Percentiles rank a stretch among this genome's conserved stretches.
These are phyloP conservation scores for Drosophila repletoides DNA, from an alignment of 1,140 invertebrate species.

Conservation along the genomic window DNA sequence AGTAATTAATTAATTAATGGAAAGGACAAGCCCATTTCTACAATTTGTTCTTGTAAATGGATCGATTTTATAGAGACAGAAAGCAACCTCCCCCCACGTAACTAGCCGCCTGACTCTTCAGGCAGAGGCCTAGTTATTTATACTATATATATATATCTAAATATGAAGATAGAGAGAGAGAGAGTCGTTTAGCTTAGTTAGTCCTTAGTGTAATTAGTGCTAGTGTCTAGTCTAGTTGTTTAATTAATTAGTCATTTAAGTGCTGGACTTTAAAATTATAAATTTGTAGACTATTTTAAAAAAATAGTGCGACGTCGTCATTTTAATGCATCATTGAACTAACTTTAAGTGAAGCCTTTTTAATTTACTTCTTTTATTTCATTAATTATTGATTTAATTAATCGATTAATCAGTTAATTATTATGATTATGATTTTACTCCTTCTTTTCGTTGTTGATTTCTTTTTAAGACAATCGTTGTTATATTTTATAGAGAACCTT, in stretches of 20 bases:
- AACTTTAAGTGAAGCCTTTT: conserved; percentile 28
- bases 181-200: conserved; percentile 6
- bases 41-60: conserved; percentile 82
- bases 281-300: conserved; percentile 78
- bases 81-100: not conserved
- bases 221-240: conserved; percentile 15
- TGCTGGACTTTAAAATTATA: conserved; percentile 76
- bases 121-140: not conserved
- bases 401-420: conserved; percentile 45
- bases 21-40: conserved; percentile 67
- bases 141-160: not conserved
- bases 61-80: conserved; percentile 77
- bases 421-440: conserved; percentile 31
- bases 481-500: conserved; percentile 69
- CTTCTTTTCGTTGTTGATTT: conserved; percentile 65
- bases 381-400: conserved; percentile 35
- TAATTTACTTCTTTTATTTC: not conserved
- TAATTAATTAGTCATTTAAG: conserved; percentile 57
- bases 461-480: conserved; percentile 72
- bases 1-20: conserved; percentile 30
- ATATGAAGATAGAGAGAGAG: not conserved
- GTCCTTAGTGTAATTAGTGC: not conserved
- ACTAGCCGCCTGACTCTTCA: conserved; percentile 7
- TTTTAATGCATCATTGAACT: conserved; percentile 47
- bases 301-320: conserved; percentile 62